phyloP scores from a whole-genome alignment of 2,113 vertebrate species.

The Gobio gobio region DNA sequence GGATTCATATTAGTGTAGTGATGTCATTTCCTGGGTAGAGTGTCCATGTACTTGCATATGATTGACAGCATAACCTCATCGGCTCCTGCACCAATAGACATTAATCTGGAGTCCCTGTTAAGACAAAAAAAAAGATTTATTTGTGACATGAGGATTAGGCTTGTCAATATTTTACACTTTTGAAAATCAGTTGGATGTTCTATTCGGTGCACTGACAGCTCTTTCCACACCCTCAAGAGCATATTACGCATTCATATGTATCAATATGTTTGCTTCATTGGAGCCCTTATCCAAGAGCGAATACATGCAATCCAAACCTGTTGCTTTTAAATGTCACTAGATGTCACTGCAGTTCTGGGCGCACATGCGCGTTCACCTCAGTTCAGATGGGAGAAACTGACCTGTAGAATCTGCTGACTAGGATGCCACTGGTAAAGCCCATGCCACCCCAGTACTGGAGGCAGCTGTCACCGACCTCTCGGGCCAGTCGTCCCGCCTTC shows the following conservation, averaged over 20 bases:
- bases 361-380: background rate
- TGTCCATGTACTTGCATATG: slow-evolving; percentile 87
- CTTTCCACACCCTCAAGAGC: background rate
- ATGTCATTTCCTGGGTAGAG: slow-evolving; percentile 75
- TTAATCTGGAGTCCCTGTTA: slow-evolving; percentile 78
- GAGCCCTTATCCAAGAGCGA: background rate
- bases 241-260: no score
- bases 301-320: background rate
- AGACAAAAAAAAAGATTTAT: slow-evolving; percentile 9
- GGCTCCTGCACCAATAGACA: slow-evolving; percentile 79
- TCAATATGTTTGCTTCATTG: background rate
- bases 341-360: slow-evolving; percentile 58
- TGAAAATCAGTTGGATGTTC: background rate
- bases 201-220: background rate
- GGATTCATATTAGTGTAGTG: slow-evolving; percentile 7
- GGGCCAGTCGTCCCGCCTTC: slow-evolving; percentile 80
- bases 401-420: slow-evolving; percentile 88
- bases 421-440: slow-evolving; percentile 87
- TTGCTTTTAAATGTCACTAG: slow-evolving; percentile 61
- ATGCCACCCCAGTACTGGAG: slow-evolving; percentile 92
- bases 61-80: slow-evolving; percentile 86
- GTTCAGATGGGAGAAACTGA: slow-evolving; percentile 60
- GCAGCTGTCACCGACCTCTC: slow-evolving; percentile 83
- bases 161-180: background rate
- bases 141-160: background rate